These are phyloP conservation scores for Siphlonurus alternatus DNA, from an alignment of 2,888 invertebrate species.

Conservation along the genomic window DNA sequence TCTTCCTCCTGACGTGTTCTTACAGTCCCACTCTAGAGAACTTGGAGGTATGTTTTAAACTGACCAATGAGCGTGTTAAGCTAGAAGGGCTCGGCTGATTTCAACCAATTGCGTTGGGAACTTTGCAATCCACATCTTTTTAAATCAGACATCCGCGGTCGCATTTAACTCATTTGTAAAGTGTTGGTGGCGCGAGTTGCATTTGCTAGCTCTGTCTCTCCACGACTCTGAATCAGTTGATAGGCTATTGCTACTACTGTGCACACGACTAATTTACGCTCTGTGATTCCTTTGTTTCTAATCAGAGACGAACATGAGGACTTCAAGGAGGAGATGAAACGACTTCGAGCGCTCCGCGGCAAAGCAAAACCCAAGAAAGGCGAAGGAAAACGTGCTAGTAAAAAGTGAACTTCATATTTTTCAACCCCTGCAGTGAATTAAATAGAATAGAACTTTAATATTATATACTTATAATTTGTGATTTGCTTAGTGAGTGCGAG, in stretches of 20 bases:
- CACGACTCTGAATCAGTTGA: neutral
- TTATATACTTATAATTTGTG: neutral
- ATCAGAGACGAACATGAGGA: constrained; percentile 66
- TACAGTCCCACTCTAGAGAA: neutral
- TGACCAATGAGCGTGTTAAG: neutral
- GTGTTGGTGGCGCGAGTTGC: neutral
- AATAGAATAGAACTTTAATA: neutral
- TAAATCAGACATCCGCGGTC: neutral
- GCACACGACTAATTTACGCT: neutral
- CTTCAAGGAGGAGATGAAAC: constrained; percentile 71
- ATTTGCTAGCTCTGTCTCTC: neutral
- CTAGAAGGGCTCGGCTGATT: neutral
- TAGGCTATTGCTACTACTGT: neutral
- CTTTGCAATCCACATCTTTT: neutral
- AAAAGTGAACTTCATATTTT: constrained; percentile 15
- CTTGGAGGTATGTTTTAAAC: neutral
- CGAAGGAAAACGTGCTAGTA: constrained; percentile 17
- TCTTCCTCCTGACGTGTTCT: too few species aligned
- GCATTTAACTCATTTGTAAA: neutral
- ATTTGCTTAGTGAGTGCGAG: neutral
- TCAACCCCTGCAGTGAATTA: neutral
- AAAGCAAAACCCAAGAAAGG: constrained; percentile 40
- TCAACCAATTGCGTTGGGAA: neutral
- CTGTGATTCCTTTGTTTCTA: neutral
- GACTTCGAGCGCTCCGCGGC: constrained; percentile 57